Base-by-base conservation (phyloP, 1,140 invertebrate genomes). In the Aphaenogaster floridana region DNA sequence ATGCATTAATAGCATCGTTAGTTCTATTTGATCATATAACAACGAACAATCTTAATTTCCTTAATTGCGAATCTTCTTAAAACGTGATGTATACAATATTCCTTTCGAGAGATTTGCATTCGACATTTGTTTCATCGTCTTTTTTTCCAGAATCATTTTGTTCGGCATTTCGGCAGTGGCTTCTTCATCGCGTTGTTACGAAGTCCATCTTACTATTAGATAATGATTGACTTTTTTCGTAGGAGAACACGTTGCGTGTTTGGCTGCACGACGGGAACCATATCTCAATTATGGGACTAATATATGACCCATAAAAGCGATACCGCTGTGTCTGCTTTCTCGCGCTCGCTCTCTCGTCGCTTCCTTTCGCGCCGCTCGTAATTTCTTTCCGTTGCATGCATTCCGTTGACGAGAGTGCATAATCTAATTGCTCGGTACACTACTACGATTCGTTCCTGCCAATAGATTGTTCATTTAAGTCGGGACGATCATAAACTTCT, bases 221-320 rank as follows among this genome's bases (percentile, higher is more conserved):
- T 89, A 91, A 92, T 90, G 92, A 84, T 66, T 89, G 80, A 88
- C 80, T 93, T 93, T 81, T 92, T 91, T 89, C 88, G 86, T 78
- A 54, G 61, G 21, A 21, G 61, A 81, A 81, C 28, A 78, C 84
- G 74, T 91, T 91, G 93, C 92, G 91, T 93, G 90, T 66, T 66
- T 86, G 78, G 74, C 84, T 68, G 86, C 88, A 69, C 78, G 89
- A 91, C 90, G 86, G 90, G 87, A 87, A 92, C 86, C 90, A 92
- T 92, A 91, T 94, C 93, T 93, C 92, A 94, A 93, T 94, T 93
- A 93, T 86, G 79, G 79, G 88, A 93, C 92, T 93, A 93, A 93
- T 93, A 93, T 92, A 93, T 87, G 92, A 91, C 86, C 89, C 89
- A 93, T 94, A 88, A 93, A 93, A 92, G 88, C 89, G 89, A 93